Base-by-base conservation (phyloP, 2,797 vertebrate species). In the Rallus crepitans region DNA sequence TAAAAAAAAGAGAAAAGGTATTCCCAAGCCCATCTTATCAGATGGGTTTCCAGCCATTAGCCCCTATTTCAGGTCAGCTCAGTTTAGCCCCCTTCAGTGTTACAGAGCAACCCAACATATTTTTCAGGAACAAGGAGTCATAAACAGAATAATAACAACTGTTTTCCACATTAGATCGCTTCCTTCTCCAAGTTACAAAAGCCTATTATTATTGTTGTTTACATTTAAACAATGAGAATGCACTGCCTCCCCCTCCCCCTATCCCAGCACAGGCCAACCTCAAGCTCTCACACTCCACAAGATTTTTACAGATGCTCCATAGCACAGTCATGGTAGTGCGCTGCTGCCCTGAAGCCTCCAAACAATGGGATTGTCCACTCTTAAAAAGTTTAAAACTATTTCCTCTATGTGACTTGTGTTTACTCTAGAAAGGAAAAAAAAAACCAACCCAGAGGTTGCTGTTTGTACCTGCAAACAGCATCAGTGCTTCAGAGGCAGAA, bases 121-220 rank as follows among this genome's bases (percentile, higher is more conserved):
- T 90, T 90, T 81, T 79, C 3, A 1, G 78, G 56, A 96, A 90
- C 59, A 82, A 37, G 57, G 35, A 90, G 70, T 81, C 72, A 76
- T 88, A 82, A 95, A 82, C 65, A 93, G 30, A 50, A 19, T 42
- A 90, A 73, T 64, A 89, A 70, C 77, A 91, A 89, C 73, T 95
- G 91, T 37, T 97, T 96, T 91, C 87, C 90, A 53, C 88, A 87
- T 96, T 89, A 91, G 40, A 50, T 89, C 61, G 60, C 94, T 96
- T 93, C 94, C 83, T 91, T 59, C 56, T 82, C n/a, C 70, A 1
- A 0, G 40, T 94, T 80, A 84, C 0, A 10, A 85, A 91, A 93
- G 21, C 35, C 75, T 79, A 48, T 90, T 90, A 89, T 95, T 94
- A 83, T 95, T 90, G 35, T 81, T 90, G 90, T 94, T 96, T 93